phyloP scores from a whole-genome alignment of 2,888 invertebrate genomes.

The Pollenia amentaria region DNA sequence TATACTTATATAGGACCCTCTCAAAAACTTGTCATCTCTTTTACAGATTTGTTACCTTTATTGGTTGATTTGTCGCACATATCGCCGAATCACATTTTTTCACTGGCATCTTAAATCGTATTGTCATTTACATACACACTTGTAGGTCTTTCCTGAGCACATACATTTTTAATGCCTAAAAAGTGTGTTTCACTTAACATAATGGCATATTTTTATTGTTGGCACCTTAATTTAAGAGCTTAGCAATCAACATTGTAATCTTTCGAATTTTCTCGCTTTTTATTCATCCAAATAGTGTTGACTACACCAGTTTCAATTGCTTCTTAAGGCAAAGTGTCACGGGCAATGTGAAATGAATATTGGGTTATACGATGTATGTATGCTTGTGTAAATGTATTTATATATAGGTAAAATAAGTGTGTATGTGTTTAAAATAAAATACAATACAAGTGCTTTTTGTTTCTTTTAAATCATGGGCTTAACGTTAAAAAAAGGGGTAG shows the following conservation, averaged over 20 bases:
- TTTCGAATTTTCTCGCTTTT: conserved; percentile 69
- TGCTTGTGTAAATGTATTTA: not conserved
- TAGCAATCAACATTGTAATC: conserved; percentile 82
- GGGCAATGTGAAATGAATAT: conserved; percentile 79
- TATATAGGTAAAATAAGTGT: not conserved
- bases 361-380: not conserved
- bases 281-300: conserved; percentile 53
- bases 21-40: conserved; percentile 71
- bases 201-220: conserved; percentile 79
- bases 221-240: conserved; percentile 81
- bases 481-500: conserved; percentile 44
- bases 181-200: conserved; percentile 67
- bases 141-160: conserved; percentile 16
- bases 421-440: conserved; percentile 30
- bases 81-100: conserved; percentile 54
- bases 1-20: conserved; percentile 32
- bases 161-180: not conserved
- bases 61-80: conserved; percentile 72
- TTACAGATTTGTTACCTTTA: conserved; percentile 72
- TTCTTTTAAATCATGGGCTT: conserved; percentile 68
- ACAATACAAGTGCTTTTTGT: conserved; percentile 67
- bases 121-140: conserved; percentile 46
- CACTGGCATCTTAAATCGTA: conserved; percentile 55
- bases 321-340: conserved; percentile 76
- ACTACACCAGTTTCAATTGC: conserved; percentile 75